Base-by-base conservation (phyloP, 2,888 invertebrate species). In the Alcis repandata region DNA sequence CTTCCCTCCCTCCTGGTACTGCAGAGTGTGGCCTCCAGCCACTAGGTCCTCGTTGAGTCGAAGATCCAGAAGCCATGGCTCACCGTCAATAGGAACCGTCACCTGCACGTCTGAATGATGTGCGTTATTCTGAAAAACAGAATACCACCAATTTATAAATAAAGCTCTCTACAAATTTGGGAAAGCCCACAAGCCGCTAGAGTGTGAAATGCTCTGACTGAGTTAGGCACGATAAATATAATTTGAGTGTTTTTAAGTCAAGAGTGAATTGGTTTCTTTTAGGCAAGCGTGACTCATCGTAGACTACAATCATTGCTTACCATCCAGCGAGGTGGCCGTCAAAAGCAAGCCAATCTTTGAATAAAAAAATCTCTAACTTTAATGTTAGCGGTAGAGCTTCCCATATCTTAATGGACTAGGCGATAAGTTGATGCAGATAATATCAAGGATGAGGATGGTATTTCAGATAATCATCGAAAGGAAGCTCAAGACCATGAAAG, bases 11-110 rank as follows among this genome's bases (percentile, higher is more conserved):
- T 93, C 86, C 82, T 95, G 95, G 81, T 94, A 94, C 74, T 92
- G 94, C 74, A 95, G 89, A 78, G 95, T 94, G 83, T 96, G 97
- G 71, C 95, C 95, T 64, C 94, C 94, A 0, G 97, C 94, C 69
- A 97, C 93, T 74, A 97, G 94, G 74, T 96, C 95, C 77, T 95
- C 94, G 89, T 97, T 97, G 81, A 97, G 92, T 77, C 95, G 94
- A 65, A 97, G 94, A 85, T 97, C 96, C 74, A 97, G 90, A 61
- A 95, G 86, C 75, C 95, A 94, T 71, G 95, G 94, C 80, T 95
- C 94, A 51, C 95, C 96, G 75, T 96, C 95, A 69, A 96, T 89
- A 73, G 95, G 94, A 78, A 97, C 94, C 56, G 93, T 95, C 79
- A 97, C 91, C 70, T 95, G 95, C 85, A 92, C 83, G 80, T 89